phyloP scores from a whole-genome alignment of 2,113 vertebrate species.

The Taxidea taxus region DNA sequence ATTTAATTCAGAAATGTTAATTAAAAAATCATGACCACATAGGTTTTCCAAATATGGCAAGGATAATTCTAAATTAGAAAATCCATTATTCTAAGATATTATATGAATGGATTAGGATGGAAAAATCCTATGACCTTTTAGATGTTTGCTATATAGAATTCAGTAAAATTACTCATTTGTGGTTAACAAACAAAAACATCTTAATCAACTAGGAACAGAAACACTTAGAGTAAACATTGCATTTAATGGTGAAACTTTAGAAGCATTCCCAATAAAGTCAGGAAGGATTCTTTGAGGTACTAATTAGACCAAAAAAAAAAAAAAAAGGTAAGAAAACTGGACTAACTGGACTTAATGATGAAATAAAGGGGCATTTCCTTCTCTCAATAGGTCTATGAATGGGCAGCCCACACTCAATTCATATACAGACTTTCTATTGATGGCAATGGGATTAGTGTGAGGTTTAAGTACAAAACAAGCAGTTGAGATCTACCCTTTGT shows the following conservation, averaged over 20 bases:
- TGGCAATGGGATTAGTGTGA: slow-evolving; percentile 70
- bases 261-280: slow-evolving; percentile 62
- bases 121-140: slow-evolving; percentile 6
- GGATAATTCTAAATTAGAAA: neutral
- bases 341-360: slow-evolving; percentile 52
- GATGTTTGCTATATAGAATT: slow-evolving; percentile 14
- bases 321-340: slow-evolving; percentile 58
- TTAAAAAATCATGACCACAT: neutral
- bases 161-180: slow-evolving; percentile 45
- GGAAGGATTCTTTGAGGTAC: slow-evolving; percentile 68
- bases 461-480: slow-evolving; percentile 70
- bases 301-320: slow-evolving; percentile 63
- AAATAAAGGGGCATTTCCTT: slow-evolving; percentile 67
- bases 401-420: slow-evolving; percentile 39
- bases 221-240: slow-evolving; percentile 44
- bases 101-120: neutral
- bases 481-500: slow-evolving; percentile 68
- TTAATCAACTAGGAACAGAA: slow-evolving; percentile 54
- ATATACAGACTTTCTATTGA: slow-evolving; percentile 56
- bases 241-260: slow-evolving; percentile 62
- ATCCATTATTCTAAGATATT: neutral
- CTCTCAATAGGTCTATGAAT: slow-evolving; percentile 55
- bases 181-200: neutral
- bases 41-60: slow-evolving; percentile 7
- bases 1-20: neutral